Base-by-base conservation (phyloP, 2,888 invertebrate genomes). In the Apodemia mormo region DNA sequence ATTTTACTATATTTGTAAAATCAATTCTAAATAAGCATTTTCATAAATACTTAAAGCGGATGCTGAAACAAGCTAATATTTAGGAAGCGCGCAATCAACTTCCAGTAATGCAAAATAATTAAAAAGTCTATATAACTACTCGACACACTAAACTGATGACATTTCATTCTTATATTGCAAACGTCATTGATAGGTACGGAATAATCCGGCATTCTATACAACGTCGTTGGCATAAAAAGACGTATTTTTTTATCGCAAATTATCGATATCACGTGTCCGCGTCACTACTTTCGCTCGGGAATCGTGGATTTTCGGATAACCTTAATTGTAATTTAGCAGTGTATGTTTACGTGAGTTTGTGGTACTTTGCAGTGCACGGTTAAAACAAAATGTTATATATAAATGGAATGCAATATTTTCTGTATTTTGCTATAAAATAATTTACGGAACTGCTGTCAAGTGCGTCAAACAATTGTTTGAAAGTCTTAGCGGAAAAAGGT, bases 371-470 rank as follows among this genome's bases (percentile, higher is more conserved):
- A 71, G 52, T 74, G 66, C 68, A 33, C 68, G 49, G 69, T 73
- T 77, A 75, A 71, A 74, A 79, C 80, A 85, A 84, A 78, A 88
- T 88, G 88, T 74, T 84, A 80, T 77, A 82, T 78, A 80, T 79
- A 75, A 77, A 71, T 72, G 78, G 79, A 73, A 82, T 81, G 83
- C 85, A 86, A 74, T 76, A 86, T 83, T 85, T 83, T 74, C 74
- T 86, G 79, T 85, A 88, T 81, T 88, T 87, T 66, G 76, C 88
- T 70, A 88, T 88, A 80, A 87, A 88, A 79, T 87, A 88, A 82
- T 66, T 61, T 7, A 52, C n/a, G 33, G 54, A 64, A 65, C 30
- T 43, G 65, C 64, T 45, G 65, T 33, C 40, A 61, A 73, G 70
- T 70, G 65, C 22, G 40, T 37, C 12, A 54, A 54, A 54, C 22